Evolutionary conservation across 1,140 invertebrate species (phyloP).

Genomic region (Maconellicoccus hirsutus): DNA sequence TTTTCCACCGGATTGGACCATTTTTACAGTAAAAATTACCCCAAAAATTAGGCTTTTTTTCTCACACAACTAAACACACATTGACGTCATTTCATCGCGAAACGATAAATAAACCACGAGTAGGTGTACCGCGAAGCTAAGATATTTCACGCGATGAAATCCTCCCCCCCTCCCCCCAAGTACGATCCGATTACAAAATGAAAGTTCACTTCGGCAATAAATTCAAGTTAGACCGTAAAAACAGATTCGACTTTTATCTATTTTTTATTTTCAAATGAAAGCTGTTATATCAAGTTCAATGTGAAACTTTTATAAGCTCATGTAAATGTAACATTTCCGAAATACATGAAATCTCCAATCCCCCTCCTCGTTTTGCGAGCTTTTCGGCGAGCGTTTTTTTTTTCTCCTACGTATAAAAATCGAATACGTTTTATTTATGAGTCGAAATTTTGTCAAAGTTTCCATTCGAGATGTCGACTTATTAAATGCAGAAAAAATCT

Average conservation of each 20-base stretch:
- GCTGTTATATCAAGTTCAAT: slow-evolving; percentile 7
- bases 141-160: too few relatives aligned
- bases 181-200: background rate
- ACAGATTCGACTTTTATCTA: slow-evolving; percentile 11
- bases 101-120: too few relatives aligned
- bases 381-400: too few relatives aligned
- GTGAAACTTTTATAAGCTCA: slow-evolving; percentile 19
- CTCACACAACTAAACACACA: too few relatives aligned
- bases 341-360: background rate
- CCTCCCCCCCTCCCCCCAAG: too few relatives aligned
- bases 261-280: slow-evolving; percentile 17
- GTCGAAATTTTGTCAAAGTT: slow-evolving; percentile 5
- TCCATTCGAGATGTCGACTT: background rate
- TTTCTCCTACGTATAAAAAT: background rate
- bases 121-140: too few relatives aligned
- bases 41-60: too few relatives aligned
- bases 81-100: too few relatives aligned
- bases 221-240: slow-evolving; percentile 14
- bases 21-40: too few relatives aligned
- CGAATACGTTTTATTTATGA: slow-evolving; percentile 12
- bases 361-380: too few relatives aligned
- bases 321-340: slow-evolving; percentile 15
- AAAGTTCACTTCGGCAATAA: slow-evolving; percentile 13
- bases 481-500: background rate
- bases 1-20: too few relatives aligned